Percentiles rank a stretch among this genome's conserved stretches.
Conservation (phyloP, 2,888 invertebrate genomes). For the Amorpha juglandis region DNA sequence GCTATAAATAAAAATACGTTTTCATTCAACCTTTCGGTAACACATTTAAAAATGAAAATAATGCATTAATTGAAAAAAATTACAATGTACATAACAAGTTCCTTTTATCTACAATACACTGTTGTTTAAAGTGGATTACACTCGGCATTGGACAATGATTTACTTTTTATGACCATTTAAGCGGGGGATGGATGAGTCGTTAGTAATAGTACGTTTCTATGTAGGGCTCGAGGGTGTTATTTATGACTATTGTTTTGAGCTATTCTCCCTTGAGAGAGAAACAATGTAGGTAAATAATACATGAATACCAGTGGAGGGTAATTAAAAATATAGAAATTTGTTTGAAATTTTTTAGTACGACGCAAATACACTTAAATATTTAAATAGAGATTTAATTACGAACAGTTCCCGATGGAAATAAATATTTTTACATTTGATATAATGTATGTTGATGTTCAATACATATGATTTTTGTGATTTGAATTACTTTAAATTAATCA, state of each 20-base stretch:
- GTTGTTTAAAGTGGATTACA: conserved; percentile 65
- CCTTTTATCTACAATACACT: conserved; percentile 51
- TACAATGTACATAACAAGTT: conserved; percentile 41
- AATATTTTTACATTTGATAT: no score
- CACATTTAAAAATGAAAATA: no score
- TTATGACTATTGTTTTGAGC: conserved; percentile 55
- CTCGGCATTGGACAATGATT: conserved; percentile 62
- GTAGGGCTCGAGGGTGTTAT: conserved; percentile 55
- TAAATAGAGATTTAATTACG: no score
- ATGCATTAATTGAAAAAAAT: neutral
- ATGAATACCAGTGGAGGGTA: neutral
- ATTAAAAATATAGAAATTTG: neutral
- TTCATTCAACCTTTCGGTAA: no score
- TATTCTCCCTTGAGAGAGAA: conserved; percentile 31
- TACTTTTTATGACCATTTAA: conserved; percentile 66
- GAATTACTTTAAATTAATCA: no score
- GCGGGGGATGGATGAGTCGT: conserved; percentile 57
- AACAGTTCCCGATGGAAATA: no score
- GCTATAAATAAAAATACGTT: no score
- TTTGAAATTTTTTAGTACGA: no score
- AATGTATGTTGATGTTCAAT: no score
- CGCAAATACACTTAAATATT: no score
- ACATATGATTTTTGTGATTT: no score
- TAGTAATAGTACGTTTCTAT: conserved; percentile 50
- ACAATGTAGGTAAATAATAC: neutral